These are phyloP conservation scores for Leucania comma DNA, from an alignment of 2,888 invertebrate genomes.

Conservation along the genomic window DNA sequence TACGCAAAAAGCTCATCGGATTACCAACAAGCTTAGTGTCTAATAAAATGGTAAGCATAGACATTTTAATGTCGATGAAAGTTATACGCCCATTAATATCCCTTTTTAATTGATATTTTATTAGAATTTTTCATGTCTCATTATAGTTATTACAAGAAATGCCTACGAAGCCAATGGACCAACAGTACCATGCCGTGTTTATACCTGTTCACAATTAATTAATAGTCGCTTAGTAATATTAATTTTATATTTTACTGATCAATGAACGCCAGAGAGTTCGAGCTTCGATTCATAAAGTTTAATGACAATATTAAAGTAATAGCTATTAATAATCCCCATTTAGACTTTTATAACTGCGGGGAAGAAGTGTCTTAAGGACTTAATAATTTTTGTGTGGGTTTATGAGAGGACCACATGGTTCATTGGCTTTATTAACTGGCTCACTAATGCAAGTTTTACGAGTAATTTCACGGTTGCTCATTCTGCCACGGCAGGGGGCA, in stretches of 20 bases:
- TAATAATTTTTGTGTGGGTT: slow-evolving; percentile 78
- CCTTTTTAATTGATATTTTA: slow-evolving; percentile 28
- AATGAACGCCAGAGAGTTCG: slow-evolving; percentile 49
- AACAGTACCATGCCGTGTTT: slow-evolving; percentile 42
- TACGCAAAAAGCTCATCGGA: slow-evolving; percentile 1
- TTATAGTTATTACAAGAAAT: slow-evolving; percentile 27
- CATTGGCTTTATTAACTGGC: slow-evolving; percentile 82
- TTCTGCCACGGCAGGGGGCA: slow-evolving; percentile 80
- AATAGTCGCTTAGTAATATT: slow-evolving; percentile 52
- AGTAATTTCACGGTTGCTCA: slow-evolving; percentile 89
- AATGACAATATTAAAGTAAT: slow-evolving; percentile 76
- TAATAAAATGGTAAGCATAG: background rate
- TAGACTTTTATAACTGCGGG: slow-evolving; percentile 78
- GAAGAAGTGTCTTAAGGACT: slow-evolving; percentile 71
- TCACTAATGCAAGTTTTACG: slow-evolving; percentile 88
- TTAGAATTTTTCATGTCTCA: slow-evolving; percentile 28
- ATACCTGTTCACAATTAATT: slow-evolving; percentile 58
- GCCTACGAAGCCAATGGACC: slow-evolving; percentile 15
- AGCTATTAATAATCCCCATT: slow-evolving; percentile 82
- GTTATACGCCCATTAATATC: slow-evolving; percentile 15
- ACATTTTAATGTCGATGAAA: slow-evolving; percentile 14
- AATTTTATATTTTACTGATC: slow-evolving; percentile 53
- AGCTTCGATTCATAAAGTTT: slow-evolving; percentile 64
- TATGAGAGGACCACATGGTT: slow-evolving; percentile 86
- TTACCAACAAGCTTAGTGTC: background rate